Conservation (phyloP, 2,797 vertebrate species). For the Poeciliopsis turneri region DNA sequence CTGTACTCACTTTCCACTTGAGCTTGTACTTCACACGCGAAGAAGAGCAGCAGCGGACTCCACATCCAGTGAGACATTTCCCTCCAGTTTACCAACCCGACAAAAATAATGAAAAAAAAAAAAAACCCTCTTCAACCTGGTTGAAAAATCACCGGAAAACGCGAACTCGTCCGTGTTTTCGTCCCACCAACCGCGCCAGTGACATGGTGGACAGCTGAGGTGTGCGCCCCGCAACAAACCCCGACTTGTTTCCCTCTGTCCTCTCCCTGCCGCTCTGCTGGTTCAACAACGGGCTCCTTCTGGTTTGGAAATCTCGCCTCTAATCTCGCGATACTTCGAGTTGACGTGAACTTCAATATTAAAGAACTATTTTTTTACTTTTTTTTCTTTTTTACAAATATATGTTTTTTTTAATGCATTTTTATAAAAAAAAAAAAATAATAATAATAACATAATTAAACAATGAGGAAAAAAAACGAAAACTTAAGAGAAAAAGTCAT, state of each 20-base stretch:
- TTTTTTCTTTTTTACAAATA: too few relatives aligned
- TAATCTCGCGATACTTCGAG: constrained; percentile 46
- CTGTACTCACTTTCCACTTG: constrained; percentile 75
- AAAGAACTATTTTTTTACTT: background rate
- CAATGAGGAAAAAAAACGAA: background rate
- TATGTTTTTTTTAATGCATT: background rate
- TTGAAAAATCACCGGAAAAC: background rate
- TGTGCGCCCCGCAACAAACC: background rate
- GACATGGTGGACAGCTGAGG: constrained; percentile 42
- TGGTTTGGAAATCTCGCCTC: constrained; percentile 16
- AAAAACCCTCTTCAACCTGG: background rate
- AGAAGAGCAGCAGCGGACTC: constrained; percentile 13
- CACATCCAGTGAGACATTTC: constrained; percentile 55
- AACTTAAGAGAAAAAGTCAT: background rate
- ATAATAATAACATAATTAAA: background rate
- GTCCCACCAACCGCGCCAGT: background rate
- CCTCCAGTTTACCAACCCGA: constrained; percentile 9
- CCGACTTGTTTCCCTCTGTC: background rate
- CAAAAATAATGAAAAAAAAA: background rate
- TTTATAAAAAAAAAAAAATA: too few relatives aligned
- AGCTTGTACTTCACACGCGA: constrained; percentile 40
- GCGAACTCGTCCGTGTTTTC: constrained; percentile 6
- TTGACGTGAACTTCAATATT: background rate
- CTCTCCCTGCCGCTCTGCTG: background rate
- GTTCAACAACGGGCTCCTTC: accelerated